Conservation (phyloP, 2,888 invertebrate genomes). For the Apotomis capreana region DNA sequence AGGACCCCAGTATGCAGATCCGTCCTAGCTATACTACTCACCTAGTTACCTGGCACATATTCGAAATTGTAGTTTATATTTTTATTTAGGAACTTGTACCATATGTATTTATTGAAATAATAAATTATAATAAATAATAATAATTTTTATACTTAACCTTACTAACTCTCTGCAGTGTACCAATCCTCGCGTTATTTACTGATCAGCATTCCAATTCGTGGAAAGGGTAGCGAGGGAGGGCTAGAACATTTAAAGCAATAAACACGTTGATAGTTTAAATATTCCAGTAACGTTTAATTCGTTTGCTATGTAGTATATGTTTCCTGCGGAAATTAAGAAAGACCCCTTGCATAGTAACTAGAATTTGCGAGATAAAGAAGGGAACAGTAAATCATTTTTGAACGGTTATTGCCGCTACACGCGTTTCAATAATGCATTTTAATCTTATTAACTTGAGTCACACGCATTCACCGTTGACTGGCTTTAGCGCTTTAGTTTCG, state of each 20-base stretch:
- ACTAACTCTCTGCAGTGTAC: too few species aligned
- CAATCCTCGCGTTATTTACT: background rate
- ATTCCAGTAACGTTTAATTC: slow-evolving; percentile 32
- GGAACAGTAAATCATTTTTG: slow-evolving; percentile 24
- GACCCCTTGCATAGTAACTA: slow-evolving; percentile 53
- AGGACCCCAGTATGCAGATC: too few species aligned
- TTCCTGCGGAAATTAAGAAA: slow-evolving; percentile 57
- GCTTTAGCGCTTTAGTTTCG: too few species aligned
- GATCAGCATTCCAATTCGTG: background rate
- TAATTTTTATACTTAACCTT: too few species aligned
- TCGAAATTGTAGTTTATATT: too few species aligned
- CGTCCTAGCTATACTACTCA: too few species aligned
- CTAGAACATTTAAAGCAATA: slow-evolving; percentile 16
- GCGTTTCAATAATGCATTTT: slow-evolving; percentile 26
- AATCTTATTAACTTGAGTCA: slow-evolving; percentile 16
- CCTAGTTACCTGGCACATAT: too few species aligned
- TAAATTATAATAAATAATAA: too few species aligned
- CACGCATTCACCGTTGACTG: slow-evolving; percentile 5
- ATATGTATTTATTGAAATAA: too few species aligned
- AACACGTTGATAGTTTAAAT: slow-evolving; percentile 26
- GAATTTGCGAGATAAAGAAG: slow-evolving; percentile 47
- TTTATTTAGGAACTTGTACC: too few species aligned
- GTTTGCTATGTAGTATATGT: slow-evolving; percentile 46
- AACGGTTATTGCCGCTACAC: slow-evolving; percentile 37
- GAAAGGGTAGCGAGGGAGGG: background rate